A percentile compares a stretch with the other conserved stretches of the same genome.
Conservation (phyloP, 2,113 vertebrate genomes). For the Nipponia nippon region DNA sequence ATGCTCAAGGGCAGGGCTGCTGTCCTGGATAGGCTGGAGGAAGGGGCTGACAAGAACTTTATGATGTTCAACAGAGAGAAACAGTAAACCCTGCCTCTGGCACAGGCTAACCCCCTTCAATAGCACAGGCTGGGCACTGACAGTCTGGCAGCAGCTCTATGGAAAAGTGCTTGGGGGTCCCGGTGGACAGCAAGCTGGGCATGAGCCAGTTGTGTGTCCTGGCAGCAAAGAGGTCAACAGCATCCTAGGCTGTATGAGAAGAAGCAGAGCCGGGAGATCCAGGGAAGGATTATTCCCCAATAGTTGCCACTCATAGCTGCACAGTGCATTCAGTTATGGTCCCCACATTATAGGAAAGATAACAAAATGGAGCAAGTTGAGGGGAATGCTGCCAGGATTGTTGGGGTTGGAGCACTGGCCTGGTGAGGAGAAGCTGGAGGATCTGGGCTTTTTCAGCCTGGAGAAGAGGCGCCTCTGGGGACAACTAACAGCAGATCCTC, state of each 20-base stretch:
- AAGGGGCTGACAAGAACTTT: not conserved
- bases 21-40: not conserved
- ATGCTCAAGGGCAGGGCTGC: fast-evolving
- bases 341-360: not conserved
- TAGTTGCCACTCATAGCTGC: not conserved
- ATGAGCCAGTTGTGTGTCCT: not conserved
- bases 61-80: not conserved
- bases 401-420: not conserved
- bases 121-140: not conserved
- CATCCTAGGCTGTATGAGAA: not conserved
- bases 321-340: not conserved
- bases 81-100: not conserved
- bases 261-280: not conserved
- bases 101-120: not conserved
- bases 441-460: not conserved
- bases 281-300: not conserved
- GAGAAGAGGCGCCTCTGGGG: not conserved
- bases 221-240: not conserved
- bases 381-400: fast-evolving
- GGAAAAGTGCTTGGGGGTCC: not conserved
- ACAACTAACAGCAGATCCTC: fast-evolving
- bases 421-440: not conserved
- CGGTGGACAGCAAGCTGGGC: not conserved
- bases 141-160: not conserved
- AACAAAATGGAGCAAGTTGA: not conserved